Base-by-base conservation (phyloP, 2,797 vertebrate species). In the Triplophysa bombifrons region DNA sequence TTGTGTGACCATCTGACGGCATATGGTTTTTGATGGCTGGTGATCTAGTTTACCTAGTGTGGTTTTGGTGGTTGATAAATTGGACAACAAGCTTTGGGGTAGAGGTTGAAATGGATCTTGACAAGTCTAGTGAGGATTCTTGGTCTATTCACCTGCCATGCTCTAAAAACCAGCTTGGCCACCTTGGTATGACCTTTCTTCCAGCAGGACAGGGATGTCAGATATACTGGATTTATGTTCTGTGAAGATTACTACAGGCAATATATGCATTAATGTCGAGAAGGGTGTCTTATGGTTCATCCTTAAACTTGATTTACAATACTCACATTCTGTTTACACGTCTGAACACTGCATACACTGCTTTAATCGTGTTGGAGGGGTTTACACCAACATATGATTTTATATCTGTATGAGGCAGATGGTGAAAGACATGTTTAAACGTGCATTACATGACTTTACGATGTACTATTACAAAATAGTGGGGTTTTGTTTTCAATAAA, bases 151-250 rank as follows among this genome's bases (percentile, higher is more conserved):
- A 34, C 27, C 30, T 63, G 9, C 13, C 30, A 63, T 63, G 60
- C 60, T 63, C 60, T 30, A 63, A 17, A 63, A 63, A 63, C 6
- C 13, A 63, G 19, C n/a, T 75, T 46, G 27, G 25, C 19, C 22
- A 44, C 25, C 19, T 63, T 50, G 27, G 58, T 22, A 41, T 72
- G 17, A 19, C 22, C 44, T 61, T 61, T 73, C 34, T 44, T 58
- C 7, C 11, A 16, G 19, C 44, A 17, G 60, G 14, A 7, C 22
- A n/a, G 14, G 19, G 46, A 64, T 60, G 22, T 60, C 50, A 51
- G 27, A 51, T 50, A 25, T 50, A 74, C 64, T 7, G 27, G 13
- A 74, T 74, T 74, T 74, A 38, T 74, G 27, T 38, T 66, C 14
- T 61, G 51, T 41, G 19, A 41, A 65, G 60, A 74, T 74, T 64